Conservation (phyloP, 2,113 vertebrate genomes). For the Phyllostomus discolor region DNA sequence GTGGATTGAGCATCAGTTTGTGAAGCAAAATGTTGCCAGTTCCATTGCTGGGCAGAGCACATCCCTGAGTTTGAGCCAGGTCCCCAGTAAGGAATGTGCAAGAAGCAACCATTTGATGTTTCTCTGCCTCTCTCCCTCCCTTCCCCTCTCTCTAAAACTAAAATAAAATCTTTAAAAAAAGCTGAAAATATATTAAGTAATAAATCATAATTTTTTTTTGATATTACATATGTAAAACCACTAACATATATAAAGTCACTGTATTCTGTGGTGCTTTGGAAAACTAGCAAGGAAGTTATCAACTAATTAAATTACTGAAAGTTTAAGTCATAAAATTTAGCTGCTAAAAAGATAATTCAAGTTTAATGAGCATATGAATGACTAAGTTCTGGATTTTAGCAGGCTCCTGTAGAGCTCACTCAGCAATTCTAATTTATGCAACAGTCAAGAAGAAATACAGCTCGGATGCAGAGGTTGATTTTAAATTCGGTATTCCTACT, state of each 20-base stretch:
- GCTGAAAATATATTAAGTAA: constrained; percentile 10
- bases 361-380: neutral
- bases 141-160: too few relatives aligned
- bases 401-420: neutral
- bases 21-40: too few relatives aligned
- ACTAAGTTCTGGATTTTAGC: neutral
- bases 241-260: neutral
- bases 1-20: too few relatives aligned
- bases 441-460: neutral
- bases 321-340: neutral
- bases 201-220: constrained; percentile 19
- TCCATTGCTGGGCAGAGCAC: too few relatives aligned
- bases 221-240: neutral
- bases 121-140: too few relatives aligned
- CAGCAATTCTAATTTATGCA: neutral
- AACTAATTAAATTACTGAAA: neutral
- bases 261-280: neutral
- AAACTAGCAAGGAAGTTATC: neutral
- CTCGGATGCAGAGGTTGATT: neutral
- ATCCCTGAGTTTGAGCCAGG: too few relatives aligned
- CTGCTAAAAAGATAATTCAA: constrained; percentile 11
- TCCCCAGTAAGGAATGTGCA: too few relatives aligned
- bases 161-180: neutral
- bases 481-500: neutral
- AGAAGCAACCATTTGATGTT: too few relatives aligned